Evolutionary conservation across 2,888 invertebrate species (phyloP), one percentile per base, ranked within the genome.

Genomic region (Hyles lineata): DNA sequence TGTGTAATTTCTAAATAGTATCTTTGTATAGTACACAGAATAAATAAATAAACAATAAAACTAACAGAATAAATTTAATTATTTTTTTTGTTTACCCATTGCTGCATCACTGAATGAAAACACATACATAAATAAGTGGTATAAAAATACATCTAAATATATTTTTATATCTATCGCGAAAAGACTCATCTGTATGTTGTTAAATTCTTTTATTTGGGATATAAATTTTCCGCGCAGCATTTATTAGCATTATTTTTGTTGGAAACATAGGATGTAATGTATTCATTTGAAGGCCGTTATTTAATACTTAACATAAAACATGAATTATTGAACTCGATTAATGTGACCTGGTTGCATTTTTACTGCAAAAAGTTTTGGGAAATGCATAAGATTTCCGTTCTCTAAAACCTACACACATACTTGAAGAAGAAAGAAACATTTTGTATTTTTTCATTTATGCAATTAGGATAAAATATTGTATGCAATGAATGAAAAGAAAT

Each of bases 241-340:
- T 67, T 50, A 67, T 67, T 67, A 5, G 23, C 17, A 63, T 43
- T 1, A 35, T 15, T 23, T 15, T 17, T 50, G 43, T 15, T 15
- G 6, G 23, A 43, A 23, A 23, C 43, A 23, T 67, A 23, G 23
- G 43, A 67, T 21, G 50, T 23, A 50, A 63, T 35, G n/a, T 21
- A 6, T 35, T 21, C 15, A 29, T 32, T 29, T 32, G 25, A 17
- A 19, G 29, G 23, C 60, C 23, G 23, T 60, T 55, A 43, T 70
- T 70, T 23, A 52, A 17, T 29, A 50, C 50, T 25, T 43, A 52
- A 70, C 1, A 43, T 70, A 70, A 70, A 70, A 52, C 25, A 25
- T 52, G 70, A 52, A 9, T 11, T 29, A 43, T 70, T 23, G 52
- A n/a, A 52, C 29, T 29, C 52, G 7, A 55, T 19, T 55, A 55